Percentiles rank a stretch among this genome's conserved stretches.
Evolutionary conservation across 2,888 invertebrate species (phyloP).

Genomic region (Drosophila phalerata): DNA sequence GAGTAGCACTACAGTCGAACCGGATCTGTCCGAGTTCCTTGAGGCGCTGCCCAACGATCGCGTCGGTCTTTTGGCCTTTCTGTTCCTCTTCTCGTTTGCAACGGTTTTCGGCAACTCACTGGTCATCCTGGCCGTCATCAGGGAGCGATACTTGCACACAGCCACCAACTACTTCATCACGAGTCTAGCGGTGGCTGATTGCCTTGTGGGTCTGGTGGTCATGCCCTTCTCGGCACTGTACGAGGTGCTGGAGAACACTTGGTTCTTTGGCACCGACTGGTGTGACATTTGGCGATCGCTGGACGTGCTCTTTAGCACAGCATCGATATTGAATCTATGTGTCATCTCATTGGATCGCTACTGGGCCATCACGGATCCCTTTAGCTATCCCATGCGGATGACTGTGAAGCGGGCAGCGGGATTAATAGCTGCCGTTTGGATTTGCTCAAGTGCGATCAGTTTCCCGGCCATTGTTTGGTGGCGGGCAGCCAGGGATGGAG

Average conservation of each 20-base stretch:
- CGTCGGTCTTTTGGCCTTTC: slow-evolving; percentile 91
- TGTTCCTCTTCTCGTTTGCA: slow-evolving; percentile 94
- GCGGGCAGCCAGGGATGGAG: slow-evolving; percentile 93
- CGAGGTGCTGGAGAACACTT: slow-evolving; percentile 94
- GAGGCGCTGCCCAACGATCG: slow-evolving; percentile 89
- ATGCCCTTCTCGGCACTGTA: slow-evolving; percentile 98
- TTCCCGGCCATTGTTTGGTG: slow-evolving; percentile 99
- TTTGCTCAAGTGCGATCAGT: slow-evolving; percentile 98
- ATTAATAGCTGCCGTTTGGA: slow-evolving; percentile 97
- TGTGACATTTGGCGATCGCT: slow-evolving; percentile 99
- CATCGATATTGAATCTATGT: slow-evolving; percentile 98
- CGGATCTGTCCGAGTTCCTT: slow-evolving; percentile 83
- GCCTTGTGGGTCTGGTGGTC: slow-evolving; percentile 97
- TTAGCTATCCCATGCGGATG: slow-evolving; percentile 98
- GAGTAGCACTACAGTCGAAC: slow-evolving; percentile 76
- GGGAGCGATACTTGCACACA: slow-evolving; percentile 97
- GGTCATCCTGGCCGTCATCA: slow-evolving; percentile 96
- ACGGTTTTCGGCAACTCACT: slow-evolving; percentile 98
- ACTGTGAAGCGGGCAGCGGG: slow-evolving; percentile 94
- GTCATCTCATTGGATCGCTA: slow-evolving; percentile 98
- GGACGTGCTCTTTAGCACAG: slow-evolving; percentile 98
- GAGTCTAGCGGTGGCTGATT: slow-evolving; percentile 98
- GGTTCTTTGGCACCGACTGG: slow-evolving; percentile 98
- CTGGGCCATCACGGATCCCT: slow-evolving; percentile 99
- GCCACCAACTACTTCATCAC: slow-evolving; percentile 99